Evolutionary conservation across 2,113 vertebrate genomes (phyloP).

Genomic region (Hippoglossus stenolepis): DNA sequence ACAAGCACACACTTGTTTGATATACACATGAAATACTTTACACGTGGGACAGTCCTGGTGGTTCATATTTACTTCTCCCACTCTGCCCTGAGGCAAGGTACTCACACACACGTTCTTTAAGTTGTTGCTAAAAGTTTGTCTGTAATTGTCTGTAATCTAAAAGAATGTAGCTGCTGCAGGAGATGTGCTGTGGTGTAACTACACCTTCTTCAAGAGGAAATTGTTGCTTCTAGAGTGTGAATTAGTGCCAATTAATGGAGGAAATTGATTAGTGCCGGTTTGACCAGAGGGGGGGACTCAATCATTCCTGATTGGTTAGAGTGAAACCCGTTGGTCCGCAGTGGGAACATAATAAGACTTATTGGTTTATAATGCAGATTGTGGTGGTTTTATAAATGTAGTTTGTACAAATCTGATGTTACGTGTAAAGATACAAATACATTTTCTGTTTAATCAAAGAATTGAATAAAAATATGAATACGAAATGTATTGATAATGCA

Average conservation of each 20-base stretch:
- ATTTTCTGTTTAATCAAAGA: no score
- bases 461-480: no score
- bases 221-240: slow-evolving; percentile 22
- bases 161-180: not conserved
- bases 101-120: not conserved
- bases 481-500: no score
- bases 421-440: no score
- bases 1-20: not conserved
- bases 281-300: slow-evolving; percentile 4
- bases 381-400: not conserved
- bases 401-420: no score
- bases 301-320: slow-evolving; percentile 27
- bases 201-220: slow-evolving; percentile 12
- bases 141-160: no score
- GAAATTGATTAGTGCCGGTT: slow-evolving; percentile 43
- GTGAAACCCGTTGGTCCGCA: not conserved
- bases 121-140: no score
- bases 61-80: slow-evolving; percentile 20
- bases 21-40: slow-evolving; percentile 2
- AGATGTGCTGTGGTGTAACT: not conserved
- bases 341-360: not conserved
- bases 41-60: slow-evolving; percentile 8
- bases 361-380: not conserved
- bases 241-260: slow-evolving; percentile 35
- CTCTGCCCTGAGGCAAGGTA: not conserved